Base-by-base conservation (phyloP, 2,113 vertebrate genomes). In the Corythornis cristatus region DNA sequence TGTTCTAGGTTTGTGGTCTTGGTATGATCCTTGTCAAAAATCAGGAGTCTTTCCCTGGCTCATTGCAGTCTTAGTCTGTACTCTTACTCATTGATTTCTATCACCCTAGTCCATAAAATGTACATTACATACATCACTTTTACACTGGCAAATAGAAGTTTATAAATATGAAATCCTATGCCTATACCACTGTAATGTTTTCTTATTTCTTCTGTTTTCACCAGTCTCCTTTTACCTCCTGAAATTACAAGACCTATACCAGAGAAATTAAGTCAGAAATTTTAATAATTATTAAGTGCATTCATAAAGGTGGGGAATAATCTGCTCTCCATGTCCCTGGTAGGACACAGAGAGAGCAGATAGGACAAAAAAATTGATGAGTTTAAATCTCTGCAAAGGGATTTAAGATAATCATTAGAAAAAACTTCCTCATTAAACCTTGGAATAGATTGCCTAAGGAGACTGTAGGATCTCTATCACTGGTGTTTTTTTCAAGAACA, bases 391-490 rank as follows among this genome's bases (percentile, higher is more conserved):
- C 72, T 89, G 85, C 67, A 86, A 91, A 94, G 25, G 51, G 75
- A 89, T 93, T 93, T 91, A 89, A 82, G 71, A 70, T 46, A 93
- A 85, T 93, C 82, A 83, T 93, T 91, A 88, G 58, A 78, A 91
- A 93, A 91, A 93, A 79, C 58, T 88, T 95, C 65, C 94, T 84
- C 1, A 5, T 93, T 92, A 85, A 95, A 28, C 43, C 58, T 89
- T 80, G 75, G 60, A 91, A 85, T 10, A 89, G 89, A 85, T 85
- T 88, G 87, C 89, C 82, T 91, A 70, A 31, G 46, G 82, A 91
- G 19, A 13, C 42, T 2, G 12, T 65, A 61, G 74, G 33, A 54
- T 79, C 17, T 72, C 42, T 79, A 20, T 80, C 33, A 15, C 42
- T 43, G 21, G 8, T 53, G 4, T 0, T 61, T 83, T 83, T 93